Conservation (phyloP, 2,888 invertebrate genomes). For the Mechanitis mazaeus region DNA sequence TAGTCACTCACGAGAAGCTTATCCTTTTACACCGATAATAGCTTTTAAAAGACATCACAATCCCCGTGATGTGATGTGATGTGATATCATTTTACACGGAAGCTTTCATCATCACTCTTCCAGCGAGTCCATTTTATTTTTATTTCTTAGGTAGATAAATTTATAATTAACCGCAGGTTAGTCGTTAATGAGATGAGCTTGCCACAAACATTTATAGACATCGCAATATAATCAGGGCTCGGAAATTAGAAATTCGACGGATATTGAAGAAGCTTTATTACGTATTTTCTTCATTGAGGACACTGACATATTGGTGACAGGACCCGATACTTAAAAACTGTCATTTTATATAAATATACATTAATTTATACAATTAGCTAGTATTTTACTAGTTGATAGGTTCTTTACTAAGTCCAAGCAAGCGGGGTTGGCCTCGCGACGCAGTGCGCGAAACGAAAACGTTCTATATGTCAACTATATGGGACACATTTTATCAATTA, state of each 20-base stretch:
- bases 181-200: not conserved
- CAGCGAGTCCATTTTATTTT: not conserved
- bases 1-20: not conserved
- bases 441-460: too few relatives aligned
- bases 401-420: too few relatives aligned
- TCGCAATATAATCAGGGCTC: slow-evolving; percentile 16
- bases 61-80: not conserved
- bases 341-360: not conserved
- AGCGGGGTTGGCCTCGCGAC: too few relatives aligned
- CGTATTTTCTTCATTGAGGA: not conserved
- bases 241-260: slow-evolving; percentile 25
- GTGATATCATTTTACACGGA: slow-evolving; percentile 4
- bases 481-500: too few relatives aligned
- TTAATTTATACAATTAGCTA: too few relatives aligned
- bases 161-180: slow-evolving; percentile 2
- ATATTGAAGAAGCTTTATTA: slow-evolving; percentile 15
- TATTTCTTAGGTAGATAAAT: not conserved
- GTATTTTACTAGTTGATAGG: too few relatives aligned
- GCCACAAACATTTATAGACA: slow-evolving; percentile 2
- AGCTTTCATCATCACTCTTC: slow-evolving; percentile 4
- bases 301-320: not conserved
- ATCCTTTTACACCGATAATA: not conserved
- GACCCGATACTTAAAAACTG: not conserved
- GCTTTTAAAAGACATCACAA: not conserved
- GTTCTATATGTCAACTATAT: too few relatives aligned